A percentile compares a stretch with the other conserved stretches of the same genome.
Conservation (phyloP, 1,140 invertebrate species). For the Drosophila nebulosa region DNA sequence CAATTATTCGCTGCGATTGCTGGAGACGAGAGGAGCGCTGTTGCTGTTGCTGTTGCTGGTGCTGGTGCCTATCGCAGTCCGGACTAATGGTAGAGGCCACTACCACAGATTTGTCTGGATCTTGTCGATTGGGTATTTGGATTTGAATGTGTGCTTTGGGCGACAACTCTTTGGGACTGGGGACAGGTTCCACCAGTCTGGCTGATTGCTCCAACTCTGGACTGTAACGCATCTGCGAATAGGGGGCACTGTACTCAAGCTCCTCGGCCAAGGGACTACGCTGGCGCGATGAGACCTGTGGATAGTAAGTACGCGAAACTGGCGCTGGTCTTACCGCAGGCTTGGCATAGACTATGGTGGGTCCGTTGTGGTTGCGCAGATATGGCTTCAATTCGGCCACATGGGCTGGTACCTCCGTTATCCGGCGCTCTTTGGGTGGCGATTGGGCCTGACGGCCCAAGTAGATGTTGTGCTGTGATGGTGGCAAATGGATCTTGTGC, state of each 20-base stretch:
- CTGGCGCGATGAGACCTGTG: slow-evolving; percentile 36
- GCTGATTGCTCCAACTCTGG: slow-evolving; percentile 48
- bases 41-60: slow-evolving; percentile 15
- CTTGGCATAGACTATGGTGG: slow-evolving; percentile 65
- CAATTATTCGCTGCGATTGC: slow-evolving; percentile 53
- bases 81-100: slow-evolving; percentile 60
- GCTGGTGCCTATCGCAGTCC: slow-evolving; percentile 47
- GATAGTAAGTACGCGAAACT: slow-evolving; percentile 39
- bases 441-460: slow-evolving; percentile 45
- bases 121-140: slow-evolving; percentile 53
- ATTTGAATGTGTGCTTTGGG: slow-evolving; percentile 65
- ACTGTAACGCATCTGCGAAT: slow-evolving; percentile 67
- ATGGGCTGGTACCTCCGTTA: slow-evolving; percentile 48
- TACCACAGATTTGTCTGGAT: slow-evolving; percentile 45
- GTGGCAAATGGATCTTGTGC: slow-evolving; percentile 72
- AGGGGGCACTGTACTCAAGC: slow-evolving; percentile 70
- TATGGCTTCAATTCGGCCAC: slow-evolving; percentile 63
- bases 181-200: slow-evolving; percentile 24
- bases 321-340: slow-evolving; percentile 10
- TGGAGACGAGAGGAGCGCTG: slow-evolving; percentile 6
- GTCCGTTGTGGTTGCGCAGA: slow-evolving; percentile 44
- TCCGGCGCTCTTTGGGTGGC: slow-evolving; percentile 40
- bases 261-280: slow-evolving; percentile 54
- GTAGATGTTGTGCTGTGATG: slow-evolving; percentile 75
- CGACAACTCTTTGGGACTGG: slow-evolving; percentile 7